Evolutionary conservation across 2,888 invertebrate genomes (phyloP), one percentile per base, ranked within the genome.

Genomic region (Caradrina clavipalpis): DNA sequence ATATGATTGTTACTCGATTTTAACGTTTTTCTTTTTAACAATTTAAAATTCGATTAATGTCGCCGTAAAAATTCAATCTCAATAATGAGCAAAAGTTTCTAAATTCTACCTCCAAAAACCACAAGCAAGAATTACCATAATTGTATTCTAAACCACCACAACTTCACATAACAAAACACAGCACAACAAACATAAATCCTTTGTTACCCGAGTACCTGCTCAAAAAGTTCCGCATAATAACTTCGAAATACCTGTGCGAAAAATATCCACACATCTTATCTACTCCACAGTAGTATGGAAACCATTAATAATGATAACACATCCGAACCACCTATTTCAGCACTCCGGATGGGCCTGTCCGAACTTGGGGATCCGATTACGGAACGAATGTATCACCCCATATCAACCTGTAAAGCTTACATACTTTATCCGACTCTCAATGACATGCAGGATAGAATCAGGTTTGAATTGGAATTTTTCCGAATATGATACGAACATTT

Each of bases 221-320:
- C 61, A 53, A 72, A 78, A 78, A 78, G 73, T 82, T 78, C 73
- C 82, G 82, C 56, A 60, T 73, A 82, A 78, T 82, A 82, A 78
- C 49, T 73, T 54, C 31, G 19, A 49, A 63, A 81, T 78, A 78
- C 77, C 77, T 78, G 79, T 39, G 42, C 55, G 65, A 78, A 81
- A 82, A 78, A 65, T 60, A 81, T 78, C 63, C 70, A 69, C 68
- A 55, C 64, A 69, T 76, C 67, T 69, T 69, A 75, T 79, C 64
- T 72, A 69, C 63, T 51, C 31, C 49, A 26, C 66, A 57, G 57
- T 75, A 81, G 69, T 79, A 78, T 82, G 82, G 70, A 70, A 71
- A 83, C 85, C 83, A 80, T 83, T 83, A 85, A 83, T 85, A 83
- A 85, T 72, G 85, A 78, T 83, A 85, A 69, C 77, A 72, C 73